Evolutionary conservation across 2,888 invertebrate genomes (phyloP), one percentile per base, ranked within the genome.

Genomic region (Dicranocentrus wangi): DNA sequence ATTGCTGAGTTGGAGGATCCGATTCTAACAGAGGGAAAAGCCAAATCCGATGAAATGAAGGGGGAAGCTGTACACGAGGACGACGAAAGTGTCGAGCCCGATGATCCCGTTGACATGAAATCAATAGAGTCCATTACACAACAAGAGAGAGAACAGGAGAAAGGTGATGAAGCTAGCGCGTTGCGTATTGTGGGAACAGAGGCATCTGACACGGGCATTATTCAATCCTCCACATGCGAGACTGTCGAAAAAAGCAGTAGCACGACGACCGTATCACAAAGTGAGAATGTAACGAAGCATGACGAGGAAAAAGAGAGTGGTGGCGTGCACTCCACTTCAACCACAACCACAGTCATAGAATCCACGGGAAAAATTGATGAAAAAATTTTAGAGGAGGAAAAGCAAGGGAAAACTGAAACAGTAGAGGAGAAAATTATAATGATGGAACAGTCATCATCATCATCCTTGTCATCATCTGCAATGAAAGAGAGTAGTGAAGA

Each of bases 241-340:
- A 65, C 69, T 43, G 51, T 42, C 73, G 76, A 47, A n/a, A 47
- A 10, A 47, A 47, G 47, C 47, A 47, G 47, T 47, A 47, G 15
- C n/a, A n/a, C 70, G 77, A 1, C 77, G 58, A 17, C 81, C n/a
- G n/a, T n/a, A 81, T 51, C 73, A 70, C 39, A 73, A 73, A 25
- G 70, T 42, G 39, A 47, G 58, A 7, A 55, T 13, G 66, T 61
- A 76, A 68, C 71, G 23, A 60, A 21, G 65, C 72, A 53, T 43
- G 68, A 68, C 27, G 69, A n/a, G n/a, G n/a, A 43, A 42, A 60
- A 60, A 39, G 51, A 73, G 43, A 80, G 73, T 58, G 66, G 39
- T n/a, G n/a, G n/a, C 63, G 55, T 51, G 65, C 25, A 55, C 5
- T 28, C 65, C 28, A n/a, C 69, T 19, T 1, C 53, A 8, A 47